Evolutionary conservation across 2,888 invertebrate genomes (phyloP), one percentile per base, ranked within the genome.

Genomic region (Esperia sulphurella): DNA sequence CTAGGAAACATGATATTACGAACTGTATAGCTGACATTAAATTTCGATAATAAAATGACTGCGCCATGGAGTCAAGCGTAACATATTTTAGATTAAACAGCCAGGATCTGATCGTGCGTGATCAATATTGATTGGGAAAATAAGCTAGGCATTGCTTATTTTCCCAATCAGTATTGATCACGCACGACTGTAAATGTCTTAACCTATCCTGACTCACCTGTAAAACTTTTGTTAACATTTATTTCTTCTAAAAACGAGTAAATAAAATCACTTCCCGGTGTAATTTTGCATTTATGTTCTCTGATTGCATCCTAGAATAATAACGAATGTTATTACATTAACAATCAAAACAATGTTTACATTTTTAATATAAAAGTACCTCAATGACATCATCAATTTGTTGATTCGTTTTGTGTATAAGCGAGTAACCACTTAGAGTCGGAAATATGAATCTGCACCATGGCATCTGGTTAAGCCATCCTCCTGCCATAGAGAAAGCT

Each of bases 381-480:
- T 82, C 77, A 42, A 94, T 77, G 55, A 94, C 92, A 14, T 76
- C 69, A 64, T 91, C 91, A 50, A 93, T 79, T 55, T 91, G 90
- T 12, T 75, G 55, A 48, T 92, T 87, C 29, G 91, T 83, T 7
- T 75, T 75, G 45, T 81, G 76, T 14, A 93, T 80, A 8, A 91
- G 74, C 0, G 84, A 83, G 70, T 93, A 95, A 0, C 94, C 94
- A 46, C 91, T 92, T 14, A 84, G 62, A 50, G 91, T 82, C 0
- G 95, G 95, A 4, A 92, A 90, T 8, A 95, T 56, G 63, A 90
- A 92, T 48, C 95, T 85, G 47, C 94, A 72, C 77, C 93, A 92
- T 0, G 95, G 94, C 66, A 93, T 79, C 58, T 93, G 92, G 57
- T 94, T 94, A 8, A 95, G 70, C 49, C 93, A 68, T 0, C 95